A percentile compares a stretch with the other conserved stretches of the same genome.
These are phyloP conservation scores for Nesogale talazaci DNA, from an alignment of 2,113 vertebrate species.

Conservation along the genomic window DNA sequence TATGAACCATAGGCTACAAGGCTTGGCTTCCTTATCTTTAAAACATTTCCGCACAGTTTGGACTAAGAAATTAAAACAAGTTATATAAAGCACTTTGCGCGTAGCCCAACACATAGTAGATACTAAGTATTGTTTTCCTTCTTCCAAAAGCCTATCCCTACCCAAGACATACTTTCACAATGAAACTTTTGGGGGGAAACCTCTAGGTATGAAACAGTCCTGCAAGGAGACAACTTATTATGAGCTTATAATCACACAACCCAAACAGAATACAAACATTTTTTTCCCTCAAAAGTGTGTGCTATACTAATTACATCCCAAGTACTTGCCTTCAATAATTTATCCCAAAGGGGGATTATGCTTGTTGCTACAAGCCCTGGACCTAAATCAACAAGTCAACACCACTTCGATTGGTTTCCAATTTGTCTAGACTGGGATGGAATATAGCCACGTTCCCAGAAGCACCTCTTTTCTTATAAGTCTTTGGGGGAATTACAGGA, in stretches of 20 bases:
- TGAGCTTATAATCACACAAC: conserved; percentile 41
- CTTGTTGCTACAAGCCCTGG: conserved; percentile 50
- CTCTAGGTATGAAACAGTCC: background rate
- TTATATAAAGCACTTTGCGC: background rate
- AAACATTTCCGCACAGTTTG: conserved; percentile 45
- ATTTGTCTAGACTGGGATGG: conserved; percentile 24
- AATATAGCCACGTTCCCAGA: conserved; percentile 13
- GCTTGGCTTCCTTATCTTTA: conserved; percentile 26
- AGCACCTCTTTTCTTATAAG: conserved; percentile 20
- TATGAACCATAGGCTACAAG: background rate
- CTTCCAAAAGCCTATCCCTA: background rate
- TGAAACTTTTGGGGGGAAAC: background rate
- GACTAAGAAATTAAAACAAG: conserved; percentile 25
- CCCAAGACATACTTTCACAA: background rate
- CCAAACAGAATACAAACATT: conserved; percentile 70
- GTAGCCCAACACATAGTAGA: background rate
- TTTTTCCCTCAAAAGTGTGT: conserved; percentile 76
- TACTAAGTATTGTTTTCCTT: background rate
- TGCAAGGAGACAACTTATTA: conserved; percentile 46
- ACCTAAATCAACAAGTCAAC: conserved; percentile 57
- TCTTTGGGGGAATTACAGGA: background rate
- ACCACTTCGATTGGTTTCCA: conserved; percentile 43
- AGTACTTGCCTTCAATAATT: conserved; percentile 83
- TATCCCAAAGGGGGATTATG: conserved; percentile 61
- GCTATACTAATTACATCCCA: conserved; percentile 81